A percentile compares a stretch with the other conserved stretches of the same genome.
Evolutionary conservation across 2,888 invertebrate species (phyloP).

Genomic region (Drosophila greeni): DNA sequence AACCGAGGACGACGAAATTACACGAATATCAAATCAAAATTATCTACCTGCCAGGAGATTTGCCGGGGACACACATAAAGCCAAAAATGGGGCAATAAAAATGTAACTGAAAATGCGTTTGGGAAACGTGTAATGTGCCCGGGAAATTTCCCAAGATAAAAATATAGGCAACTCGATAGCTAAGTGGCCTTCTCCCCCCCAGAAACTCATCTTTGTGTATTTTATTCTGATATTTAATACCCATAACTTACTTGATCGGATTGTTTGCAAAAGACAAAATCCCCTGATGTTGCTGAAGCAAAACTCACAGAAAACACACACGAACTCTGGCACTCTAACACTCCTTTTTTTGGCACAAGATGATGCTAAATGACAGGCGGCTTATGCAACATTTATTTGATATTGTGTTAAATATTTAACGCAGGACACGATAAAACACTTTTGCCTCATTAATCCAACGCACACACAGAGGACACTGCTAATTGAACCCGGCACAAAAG

Average conservation of each 20-base stretch:
- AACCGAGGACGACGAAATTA: constrained; percentile 7
- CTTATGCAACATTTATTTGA: constrained; percentile 69
- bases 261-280: constrained; percentile 10
- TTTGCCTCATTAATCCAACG: constrained; percentile 68
- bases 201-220: constrained; percentile 1
- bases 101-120: constrained; percentile 27
- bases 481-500: constrained; percentile 52
- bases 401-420: constrained; percentile 71
- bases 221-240: constrained; percentile 14
- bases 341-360: constrained; percentile 33
- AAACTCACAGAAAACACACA: not conserved
- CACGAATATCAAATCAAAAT: constrained; percentile 34
- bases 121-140: constrained; percentile 18
- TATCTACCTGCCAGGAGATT: constrained; percentile 29
- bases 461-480: constrained; percentile 43
- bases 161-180: constrained; percentile 14
- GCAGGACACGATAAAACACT: constrained; percentile 72
- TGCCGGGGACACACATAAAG: constrained; percentile 16
- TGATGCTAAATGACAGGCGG: constrained; percentile 52
- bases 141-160: constrained; percentile 21
- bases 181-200: not conserved
- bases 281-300: constrained; percentile 13
- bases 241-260: constrained; percentile 28
- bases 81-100: constrained; percentile 34
- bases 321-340: constrained; percentile 4